Base-by-base conservation (phyloP, 2,888 invertebrate species). In the Scelioninae gen. 2 region DNA sequence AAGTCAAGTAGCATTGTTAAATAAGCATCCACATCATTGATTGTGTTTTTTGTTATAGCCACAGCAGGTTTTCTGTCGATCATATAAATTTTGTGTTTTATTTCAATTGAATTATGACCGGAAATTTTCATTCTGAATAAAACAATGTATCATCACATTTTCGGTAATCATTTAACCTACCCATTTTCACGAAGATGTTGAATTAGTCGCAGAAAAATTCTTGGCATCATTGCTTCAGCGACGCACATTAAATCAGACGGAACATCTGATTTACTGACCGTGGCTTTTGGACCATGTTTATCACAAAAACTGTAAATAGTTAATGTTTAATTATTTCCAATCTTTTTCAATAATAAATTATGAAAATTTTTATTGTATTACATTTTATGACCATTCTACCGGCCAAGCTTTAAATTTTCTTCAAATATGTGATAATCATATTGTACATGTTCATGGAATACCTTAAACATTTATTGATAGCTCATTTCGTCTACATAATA, bases 191-290 rank as follows among this genome's bases (percentile, higher is more conserved):
- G 90, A 80, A 98, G 92, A 86, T 97, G 95, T 84, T 96, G 95
- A 79, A 98, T 90, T 72, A 98, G 90, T 63, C 97, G 90, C 71
- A 96, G 90, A 78, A 98, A 92, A 77, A 98, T 91, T 78, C 96
- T 89, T 37, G 98, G 97, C 94, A 98, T 96, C 90, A 97, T 94
- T 65, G 93, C 94, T 83, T 96, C 95, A 0, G 97, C 95, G 39
- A 97, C 94, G 81, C 94, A 93, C 90, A 97, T 91, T 73, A 98
- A 89, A 86, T 96, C 94, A n/a, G 91, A 89, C 10, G 97, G 97
- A 63, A 93, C 94, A 7, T 90, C 89, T 67, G 91, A 90, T 78
- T 90, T 90, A 78, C 92, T 92, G 4, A 91, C 90, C n/a, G 92
- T 91, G 81, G 95, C 94, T 84, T 95, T 94, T 78, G 96, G 95